Evolutionary conservation across 2,888 invertebrate species (phyloP), one percentile per base, ranked within the genome.

Genomic region (Zygothrica quintamaculata): DNA sequence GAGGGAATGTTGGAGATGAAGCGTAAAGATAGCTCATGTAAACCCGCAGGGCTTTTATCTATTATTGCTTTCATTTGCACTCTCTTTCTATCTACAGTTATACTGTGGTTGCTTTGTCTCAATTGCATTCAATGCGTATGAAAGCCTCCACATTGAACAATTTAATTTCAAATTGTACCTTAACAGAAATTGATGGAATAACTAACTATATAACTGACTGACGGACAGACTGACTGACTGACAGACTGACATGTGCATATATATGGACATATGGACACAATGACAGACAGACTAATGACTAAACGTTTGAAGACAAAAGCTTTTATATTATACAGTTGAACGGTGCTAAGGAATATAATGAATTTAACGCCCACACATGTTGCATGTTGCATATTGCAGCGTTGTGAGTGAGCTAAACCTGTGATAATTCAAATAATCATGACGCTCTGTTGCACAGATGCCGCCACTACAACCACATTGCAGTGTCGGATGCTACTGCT

Each of bases 371-470:
- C 51, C 51, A 42, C 75, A 72, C 65, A 72, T 77, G 60, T 65
- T 66, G 72, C 18, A 3, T 5, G 18, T 22, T 22, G 29, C 29
- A 29, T 22, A 29, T 22, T 22, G 18, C 31, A 33, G 37, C 22
- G 6, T n/a, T 37, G n/a, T 34, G 13, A 22, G 16, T 51, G 37
- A 47, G 56, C 18, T 65, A 81, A 69, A 64, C 77, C 84, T 84
- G 77, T 69, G 68, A 72, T 86, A 82, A 82, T 77, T 86, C 73
- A 79, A 77, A 86, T 79, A 84, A 84, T 86, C 68, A 74, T 61
- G 70, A 47, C 52, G 58, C 59, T 57, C 18, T 29, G 40, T 33
- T 36, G 33, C 40, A 64, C 43, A 43, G 52, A 62, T 55, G 31
- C 62, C 67, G 53, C 50, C 62, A 51, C 47, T 56, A 71, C 64